Conservation (phyloP, 2,797 vertebrate species). For the Microhierax caerulescens region DNA sequence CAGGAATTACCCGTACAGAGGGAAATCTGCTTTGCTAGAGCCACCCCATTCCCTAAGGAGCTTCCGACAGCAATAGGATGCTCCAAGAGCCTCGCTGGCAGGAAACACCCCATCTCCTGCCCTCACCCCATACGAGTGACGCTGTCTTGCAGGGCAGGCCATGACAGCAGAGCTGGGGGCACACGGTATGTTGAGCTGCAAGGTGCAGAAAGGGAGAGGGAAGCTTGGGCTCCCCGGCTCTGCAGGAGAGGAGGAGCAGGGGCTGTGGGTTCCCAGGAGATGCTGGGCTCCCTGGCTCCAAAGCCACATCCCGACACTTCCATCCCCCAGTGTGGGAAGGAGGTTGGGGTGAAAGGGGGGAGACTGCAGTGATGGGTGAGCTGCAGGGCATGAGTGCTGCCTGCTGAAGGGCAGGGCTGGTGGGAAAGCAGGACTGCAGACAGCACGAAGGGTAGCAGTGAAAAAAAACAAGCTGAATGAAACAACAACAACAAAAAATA, state of each 20-base stretch:
- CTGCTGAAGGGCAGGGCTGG: not conserved
- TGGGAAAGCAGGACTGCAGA: not conserved
- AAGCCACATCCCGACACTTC: not conserved
- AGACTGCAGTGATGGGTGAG: accelerated
- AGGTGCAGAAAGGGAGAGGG: not conserved
- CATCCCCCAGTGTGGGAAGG: accelerated
- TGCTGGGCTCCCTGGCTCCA: not conserved
- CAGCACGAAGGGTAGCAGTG: not conserved
- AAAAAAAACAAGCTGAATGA: not conserved
- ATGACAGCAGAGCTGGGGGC: not conserved
- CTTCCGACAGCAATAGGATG: not conserved
- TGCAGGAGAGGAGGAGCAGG: not conserved
- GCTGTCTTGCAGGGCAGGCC: not conserved
- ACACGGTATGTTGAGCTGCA: accelerated
- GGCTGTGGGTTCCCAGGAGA: not conserved
- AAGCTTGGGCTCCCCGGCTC: not conserved
- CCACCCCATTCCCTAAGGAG: not conserved
- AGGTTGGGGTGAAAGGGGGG: not conserved
- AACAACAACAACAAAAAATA: not conserved
- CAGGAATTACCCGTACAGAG: not conserved
- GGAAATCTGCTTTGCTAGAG: not conserved
- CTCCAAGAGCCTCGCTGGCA: not conserved
- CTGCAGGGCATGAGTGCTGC: not conserved
- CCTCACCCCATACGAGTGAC: accelerated
- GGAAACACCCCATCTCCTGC: not conserved